A percentile compares a stretch with the other conserved stretches of the same genome.
phyloP scores from a whole-genome alignment of 2,888 invertebrate species.

The Drosophila suboccidentalis region DNA sequence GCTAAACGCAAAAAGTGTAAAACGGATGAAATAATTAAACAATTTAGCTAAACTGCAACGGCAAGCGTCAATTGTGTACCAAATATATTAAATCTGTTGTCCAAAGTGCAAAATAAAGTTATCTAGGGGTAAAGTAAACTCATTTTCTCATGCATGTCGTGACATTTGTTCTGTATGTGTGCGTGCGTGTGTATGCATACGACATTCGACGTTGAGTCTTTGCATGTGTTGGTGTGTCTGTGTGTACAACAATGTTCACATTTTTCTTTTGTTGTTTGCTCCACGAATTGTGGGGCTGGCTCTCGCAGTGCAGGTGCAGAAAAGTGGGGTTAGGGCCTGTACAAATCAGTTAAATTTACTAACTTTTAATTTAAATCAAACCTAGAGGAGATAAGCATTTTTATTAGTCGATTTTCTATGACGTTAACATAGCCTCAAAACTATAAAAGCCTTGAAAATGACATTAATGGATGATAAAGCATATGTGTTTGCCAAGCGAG shows the following conservation, averaged over 20 bases:
- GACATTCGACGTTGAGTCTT: conserved; percentile 37
- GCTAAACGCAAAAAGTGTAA: conserved; percentile 78
- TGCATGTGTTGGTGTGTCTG: conserved; percentile 44
- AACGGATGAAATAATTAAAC: conserved; percentile 70
- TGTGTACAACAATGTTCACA: conserved; percentile 80
- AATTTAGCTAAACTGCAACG: conserved; percentile 49
- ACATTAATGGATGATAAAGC: conserved; percentile 39
- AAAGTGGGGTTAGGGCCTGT: conserved; percentile 74
- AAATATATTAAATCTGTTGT: conserved; percentile 23
- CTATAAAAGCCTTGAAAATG: conserved; percentile 25
- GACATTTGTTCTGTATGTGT: conserved; percentile 74
- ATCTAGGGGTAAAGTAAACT: conserved; percentile 41
- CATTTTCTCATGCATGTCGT: conserved; percentile 75
- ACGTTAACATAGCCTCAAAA: not conserved
- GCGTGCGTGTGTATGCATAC: conserved; percentile 47
- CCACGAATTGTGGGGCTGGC: conserved; percentile 74
- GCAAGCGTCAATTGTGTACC: conserved; percentile 26
- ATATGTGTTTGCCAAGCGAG: conserved; percentile 12
- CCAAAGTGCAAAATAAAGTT: conserved; percentile 47
- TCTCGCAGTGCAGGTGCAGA: conserved; percentile 76
- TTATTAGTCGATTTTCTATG: not conserved
- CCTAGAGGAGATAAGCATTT: not conserved
- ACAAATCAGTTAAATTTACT: conserved; percentile 38
- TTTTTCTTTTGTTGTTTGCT: conserved; percentile 75
- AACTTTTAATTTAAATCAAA: conserved; percentile 21